Evolutionary conservation across 2,113 vertebrate genomes (phyloP), one percentile per base, ranked within the genome.

Genomic region (Chitala chitala): DNA sequence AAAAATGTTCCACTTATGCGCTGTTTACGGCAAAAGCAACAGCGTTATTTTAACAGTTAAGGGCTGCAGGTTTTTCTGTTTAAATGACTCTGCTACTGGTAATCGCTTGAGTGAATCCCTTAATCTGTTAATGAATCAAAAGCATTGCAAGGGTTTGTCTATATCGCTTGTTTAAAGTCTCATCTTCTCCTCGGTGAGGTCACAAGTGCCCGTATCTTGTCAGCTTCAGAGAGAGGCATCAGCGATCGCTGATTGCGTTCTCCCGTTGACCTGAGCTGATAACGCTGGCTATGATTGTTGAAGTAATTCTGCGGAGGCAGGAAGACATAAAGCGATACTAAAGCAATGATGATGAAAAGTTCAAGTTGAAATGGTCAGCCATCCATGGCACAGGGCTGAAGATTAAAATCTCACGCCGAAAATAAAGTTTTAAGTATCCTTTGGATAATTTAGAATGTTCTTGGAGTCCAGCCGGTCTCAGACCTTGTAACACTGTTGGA

Each of bases 61-160:
- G 31, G 3, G 31, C 8, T 63, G 15, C 59, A 36, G 59, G 38
- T 38, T 63, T 63, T 38, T 26, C 59, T 20, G 31, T 90, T 92
- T 84, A 84, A 89, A 89, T 84, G 56, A 38, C 31, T 61, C 84
- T 79, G 74, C 88, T 88, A 90, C 87, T 84, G 86, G 87, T 82
- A 76, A 88, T 90, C 85, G 89, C 85, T 86, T 78, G 80, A 88
- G 85, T 80, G 83, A 80, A 87, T 88, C 87, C 78, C 53, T 72
- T 91, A 89, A 93, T 88, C 85, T 78, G 51, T 79, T 84, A 82
- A 84, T 92, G 91, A 91, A 94, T 92, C 87, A 88, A 63, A 73
- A 40, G 71, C 10, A 15, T 31, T n/a, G 20, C 20, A n/a, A 36
- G 24, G 7, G 20, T n/a, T 63, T 51, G 48, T 53, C 51, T 44